Evolutionary conservation across 1,140 invertebrate species (phyloP).

Genomic region (Cecropterus lyciades): DNA sequence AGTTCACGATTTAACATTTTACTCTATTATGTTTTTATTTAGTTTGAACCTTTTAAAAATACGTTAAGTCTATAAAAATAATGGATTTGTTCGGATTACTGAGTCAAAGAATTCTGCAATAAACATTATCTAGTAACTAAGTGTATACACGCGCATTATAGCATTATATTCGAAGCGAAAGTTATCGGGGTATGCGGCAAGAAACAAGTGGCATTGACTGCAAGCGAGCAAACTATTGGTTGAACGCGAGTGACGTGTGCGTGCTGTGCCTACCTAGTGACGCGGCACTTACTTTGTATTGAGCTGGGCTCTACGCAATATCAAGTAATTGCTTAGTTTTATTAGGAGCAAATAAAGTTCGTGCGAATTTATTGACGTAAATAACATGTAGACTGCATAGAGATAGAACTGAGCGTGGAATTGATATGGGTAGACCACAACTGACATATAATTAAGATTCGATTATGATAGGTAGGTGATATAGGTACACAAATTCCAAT

Average conservation of each 20-base stretch:
- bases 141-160: slow-evolving; percentile 23
- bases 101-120: slow-evolving; percentile 4
- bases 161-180: slow-evolving; percentile 54
- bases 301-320: slow-evolving; percentile 12
- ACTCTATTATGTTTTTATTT: too few species aligned
- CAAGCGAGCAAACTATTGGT: slow-evolving; percentile 49
- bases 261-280: slow-evolving; percentile 14
- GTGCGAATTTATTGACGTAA: too few species aligned
- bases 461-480: too few species aligned
- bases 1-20: too few species aligned
- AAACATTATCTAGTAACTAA: slow-evolving; percentile 11
- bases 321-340: slow-evolving; percentile 11
- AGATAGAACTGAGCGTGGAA: too few species aligned
- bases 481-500: too few species aligned
- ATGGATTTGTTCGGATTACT: slow-evolving; percentile 9
- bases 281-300: slow-evolving; percentile 38
- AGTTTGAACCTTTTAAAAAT: neutral
- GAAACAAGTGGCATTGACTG: slow-evolving; percentile 61
- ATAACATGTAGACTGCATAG: too few species aligned
- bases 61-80: neutral
- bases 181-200: slow-evolving; percentile 47
- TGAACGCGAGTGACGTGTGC: slow-evolving; percentile 42
- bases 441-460: too few species aligned
- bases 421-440: too few species aligned
- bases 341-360: neutral